phyloP scores from a whole-genome alignment of 2,797 vertebrate species.

The Gambelia wislizenii region DNA sequence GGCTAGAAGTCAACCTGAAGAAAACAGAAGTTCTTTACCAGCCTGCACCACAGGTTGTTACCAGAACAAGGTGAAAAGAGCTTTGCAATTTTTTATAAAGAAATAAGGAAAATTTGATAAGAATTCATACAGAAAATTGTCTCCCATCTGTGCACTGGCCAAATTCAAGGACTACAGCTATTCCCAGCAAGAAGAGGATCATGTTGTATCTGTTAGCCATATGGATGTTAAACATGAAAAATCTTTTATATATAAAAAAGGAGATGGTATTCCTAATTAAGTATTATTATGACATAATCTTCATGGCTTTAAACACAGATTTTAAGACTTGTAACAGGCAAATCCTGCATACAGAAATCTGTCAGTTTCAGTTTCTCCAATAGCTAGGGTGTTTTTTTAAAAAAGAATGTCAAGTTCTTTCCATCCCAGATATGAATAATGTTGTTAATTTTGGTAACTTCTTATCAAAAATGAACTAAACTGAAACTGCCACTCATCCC shows the following conservation, averaged over 20 bases:
- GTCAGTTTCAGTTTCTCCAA: background rate
- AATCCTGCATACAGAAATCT: background rate
- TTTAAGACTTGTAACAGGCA: background rate
- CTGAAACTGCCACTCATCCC: too few species aligned
- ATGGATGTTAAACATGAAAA: background rate
- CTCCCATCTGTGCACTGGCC: too few species aligned
- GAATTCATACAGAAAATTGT: too few species aligned
- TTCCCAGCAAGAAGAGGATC: background rate
- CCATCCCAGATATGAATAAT: background rate
- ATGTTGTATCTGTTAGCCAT: background rate
- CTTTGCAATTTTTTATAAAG: too few species aligned
- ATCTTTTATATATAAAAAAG: too few species aligned
- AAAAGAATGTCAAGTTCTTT: background rate
- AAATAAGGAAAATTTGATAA: too few species aligned
- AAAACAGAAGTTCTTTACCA: too few species aligned
- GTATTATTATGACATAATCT: too few species aligned
- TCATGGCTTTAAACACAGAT: background rate
- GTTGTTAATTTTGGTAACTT: background rate
- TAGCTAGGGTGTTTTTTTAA: background rate
- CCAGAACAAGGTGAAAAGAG: too few species aligned
- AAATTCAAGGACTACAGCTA: background rate
- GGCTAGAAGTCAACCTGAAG: too few species aligned
- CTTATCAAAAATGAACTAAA: too few species aligned
- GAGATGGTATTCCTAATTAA: background rate
- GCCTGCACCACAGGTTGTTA: too few species aligned